Evolutionary conservation across 2,113 vertebrate species (phyloP), one percentile per base, ranked within the genome.

Genomic region (Gobius niger): DNA sequence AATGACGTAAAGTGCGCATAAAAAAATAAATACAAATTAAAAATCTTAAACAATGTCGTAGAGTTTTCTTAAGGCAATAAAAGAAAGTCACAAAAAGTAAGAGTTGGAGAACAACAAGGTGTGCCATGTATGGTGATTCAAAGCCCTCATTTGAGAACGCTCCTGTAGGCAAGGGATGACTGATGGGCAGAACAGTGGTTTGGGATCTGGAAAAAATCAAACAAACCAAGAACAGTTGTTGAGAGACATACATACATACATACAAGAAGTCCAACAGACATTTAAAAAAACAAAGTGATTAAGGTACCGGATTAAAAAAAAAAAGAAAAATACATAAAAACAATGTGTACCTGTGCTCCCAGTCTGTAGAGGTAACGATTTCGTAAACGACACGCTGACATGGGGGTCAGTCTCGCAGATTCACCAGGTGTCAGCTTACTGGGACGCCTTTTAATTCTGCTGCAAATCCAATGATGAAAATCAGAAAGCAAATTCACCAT

Each of bases 331-430:
- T 7, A 15, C 12, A 15, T 41, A 41, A 41, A 0, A 34, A 7
- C 4, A 0, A 34, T 9, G 46, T 9, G 56, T 94, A 95, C 94
- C 94, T 94, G 93, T 66, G 93, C 87, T 12, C 94, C 91, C 63
- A 95, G 87, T 83, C 82, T 94, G 89, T 92, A 95, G 78, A 95
- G 94, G 86, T 95, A 94, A 44, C 93, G 91, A 90, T 93, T 94
- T 59, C 91, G 91, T 52, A 94, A 88, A 63, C 90, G 90, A 85
- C 95, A 94, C 47, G 90, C 90, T 88, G 91, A 89, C 85, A 94
- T 88, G 64, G 93, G 95, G 67, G 71, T 69, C 60, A 94, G 81
- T 72, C 82, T 91, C 50, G 82, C 82, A 75, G 82, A 84, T 7
- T 85, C 87, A 47, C 70, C 64, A 41, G 63, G 47, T 24, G 69